Percentiles rank a stretch among this genome's conserved stretches.
These are phyloP conservation scores for Danionella cerebrum DNA, from an alignment of 2,113 vertebrate genomes.

Conservation along the genomic window DNA sequence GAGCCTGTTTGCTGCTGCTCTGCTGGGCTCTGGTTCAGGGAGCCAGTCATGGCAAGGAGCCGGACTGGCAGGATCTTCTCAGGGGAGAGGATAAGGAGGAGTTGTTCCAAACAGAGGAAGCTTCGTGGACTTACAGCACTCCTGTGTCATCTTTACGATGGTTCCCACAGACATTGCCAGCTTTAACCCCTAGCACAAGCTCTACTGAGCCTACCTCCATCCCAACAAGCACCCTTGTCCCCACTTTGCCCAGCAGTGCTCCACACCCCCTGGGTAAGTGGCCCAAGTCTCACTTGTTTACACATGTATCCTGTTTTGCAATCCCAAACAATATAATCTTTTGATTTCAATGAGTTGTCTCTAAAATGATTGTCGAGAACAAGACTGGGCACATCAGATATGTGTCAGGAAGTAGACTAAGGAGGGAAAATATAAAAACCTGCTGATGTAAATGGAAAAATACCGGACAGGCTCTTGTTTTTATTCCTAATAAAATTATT, in stretches of 20 bases:
- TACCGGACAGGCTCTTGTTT: constrained; percentile 50
- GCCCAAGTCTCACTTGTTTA: constrained; percentile 39
- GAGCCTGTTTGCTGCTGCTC: constrained; percentile 37
- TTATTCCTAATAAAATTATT: constrained; percentile 24
- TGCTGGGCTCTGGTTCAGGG: constrained; percentile 29
- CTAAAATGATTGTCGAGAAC: constrained; percentile 60
- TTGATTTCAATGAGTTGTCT: constrained; percentile 56
- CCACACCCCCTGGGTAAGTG: constrained; percentile 45
- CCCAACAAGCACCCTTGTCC: constrained; percentile 11
- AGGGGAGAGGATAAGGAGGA: constrained; percentile 24
- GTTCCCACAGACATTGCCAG: constrained; percentile 25
- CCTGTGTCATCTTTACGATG: constrained; percentile 4
- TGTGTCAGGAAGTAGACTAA: constrained; percentile 59
- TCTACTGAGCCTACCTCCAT: constrained; percentile 14
- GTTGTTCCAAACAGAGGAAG: constrained; percentile 3
- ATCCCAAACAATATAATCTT: constrained; percentile 57
- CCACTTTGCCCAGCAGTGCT: constrained; percentile 17
- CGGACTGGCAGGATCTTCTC: constrained; percentile 31
- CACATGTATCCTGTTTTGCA: constrained; percentile 61
- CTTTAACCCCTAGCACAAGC: neutral
- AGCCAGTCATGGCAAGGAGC: constrained; percentile 24
- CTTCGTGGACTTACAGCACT: constrained; percentile 9
- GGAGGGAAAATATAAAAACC: constrained; percentile 59
- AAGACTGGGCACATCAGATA: constrained; percentile 74
- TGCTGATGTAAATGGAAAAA: constrained; percentile 52